Evolutionary conservation across 2,113 vertebrate genomes (phyloP).

Genomic region (Condylura cristata): DNA sequence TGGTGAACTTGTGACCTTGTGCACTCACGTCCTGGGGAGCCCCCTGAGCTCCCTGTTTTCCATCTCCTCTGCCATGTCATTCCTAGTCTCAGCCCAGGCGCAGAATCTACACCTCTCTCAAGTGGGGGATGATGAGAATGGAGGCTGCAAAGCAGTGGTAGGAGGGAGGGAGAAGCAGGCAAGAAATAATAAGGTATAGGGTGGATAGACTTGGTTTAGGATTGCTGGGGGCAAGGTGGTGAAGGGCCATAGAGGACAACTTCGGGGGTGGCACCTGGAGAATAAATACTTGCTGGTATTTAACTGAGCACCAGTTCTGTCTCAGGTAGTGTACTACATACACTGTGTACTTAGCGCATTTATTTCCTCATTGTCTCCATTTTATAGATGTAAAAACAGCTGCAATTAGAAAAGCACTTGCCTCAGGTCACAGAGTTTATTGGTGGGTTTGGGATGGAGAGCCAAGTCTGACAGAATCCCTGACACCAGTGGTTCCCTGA

Average conservation of each 20-base stretch:
- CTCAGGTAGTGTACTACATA: no score
- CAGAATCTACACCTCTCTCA: neutral
- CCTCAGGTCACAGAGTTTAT: neutral
- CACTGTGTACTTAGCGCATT: no score
- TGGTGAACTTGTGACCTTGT: neutral
- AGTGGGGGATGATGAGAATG: neutral
- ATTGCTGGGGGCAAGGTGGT: rapidly evolving
- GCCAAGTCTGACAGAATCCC: neutral
- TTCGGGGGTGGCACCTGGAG: neutral
- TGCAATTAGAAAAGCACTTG: neutral
- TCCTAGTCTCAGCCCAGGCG: neutral
- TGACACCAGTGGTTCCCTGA: neutral
- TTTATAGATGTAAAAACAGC: neutral
- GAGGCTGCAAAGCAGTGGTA: neutral
- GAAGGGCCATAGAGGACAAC: neutral
- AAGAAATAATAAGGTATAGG: neutral
- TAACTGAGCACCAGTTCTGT: neutral
- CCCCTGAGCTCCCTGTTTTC: no score
- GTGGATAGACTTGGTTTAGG: neutral
- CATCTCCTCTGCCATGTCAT: neutral
- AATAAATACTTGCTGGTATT: neutral
- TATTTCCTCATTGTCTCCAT: neutral
- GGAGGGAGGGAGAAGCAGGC: neutral
- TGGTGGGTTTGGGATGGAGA: neutral
- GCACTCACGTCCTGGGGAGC: neutral